Evolutionary conservation across 2,888 invertebrate genomes (phyloP), one percentile per base, ranked within the genome.

Genomic region (Sacculina carcini): DNA sequence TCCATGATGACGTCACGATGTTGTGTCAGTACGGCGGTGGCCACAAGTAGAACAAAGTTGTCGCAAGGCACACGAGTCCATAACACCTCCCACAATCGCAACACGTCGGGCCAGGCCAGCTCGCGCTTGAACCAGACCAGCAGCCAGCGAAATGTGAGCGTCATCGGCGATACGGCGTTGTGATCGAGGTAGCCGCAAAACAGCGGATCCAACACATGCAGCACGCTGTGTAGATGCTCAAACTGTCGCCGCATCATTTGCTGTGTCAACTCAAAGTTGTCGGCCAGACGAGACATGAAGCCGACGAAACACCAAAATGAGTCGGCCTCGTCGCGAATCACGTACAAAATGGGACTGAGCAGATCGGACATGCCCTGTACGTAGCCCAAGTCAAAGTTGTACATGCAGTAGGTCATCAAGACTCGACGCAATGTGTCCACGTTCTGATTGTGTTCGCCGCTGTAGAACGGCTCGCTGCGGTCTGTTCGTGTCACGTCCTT

Each of bases 241-340:
- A 98, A 70, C 64, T 98, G 96, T 48, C 74, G 74, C 67, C 92
- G 94, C 83, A 96, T 98, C 50, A 87, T 85, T 2, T 82, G 79
- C 66, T 96, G 94, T 67, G 94, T 92, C 68, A 92, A 79, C 63
- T 92, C 90, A 68, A 98, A 98, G 69, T 98, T 98, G 14, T 75
- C 73, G 55, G 76, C 87, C 65, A 96, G 80, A 71, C 77, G 78
- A 54, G 94, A 79, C 90, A 98, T 96, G 60, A 94, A 86, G 9
- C 92, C 92, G 34, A 85, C 90, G 64, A 98, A 98, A 66, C 92
- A 90, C 98, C 98, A 98, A 69, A 98, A 98, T 0, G 89, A 79
- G 64, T 96, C 92, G 3, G 86, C 85, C 66, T 98, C 98, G 62
- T 87, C 80, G 57, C 80, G 78, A 71, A 92, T 72, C 44, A 94